phyloP scores from a whole-genome alignment of 2,797 vertebrate species.

The Eupleurogrammus muticus region DNA sequence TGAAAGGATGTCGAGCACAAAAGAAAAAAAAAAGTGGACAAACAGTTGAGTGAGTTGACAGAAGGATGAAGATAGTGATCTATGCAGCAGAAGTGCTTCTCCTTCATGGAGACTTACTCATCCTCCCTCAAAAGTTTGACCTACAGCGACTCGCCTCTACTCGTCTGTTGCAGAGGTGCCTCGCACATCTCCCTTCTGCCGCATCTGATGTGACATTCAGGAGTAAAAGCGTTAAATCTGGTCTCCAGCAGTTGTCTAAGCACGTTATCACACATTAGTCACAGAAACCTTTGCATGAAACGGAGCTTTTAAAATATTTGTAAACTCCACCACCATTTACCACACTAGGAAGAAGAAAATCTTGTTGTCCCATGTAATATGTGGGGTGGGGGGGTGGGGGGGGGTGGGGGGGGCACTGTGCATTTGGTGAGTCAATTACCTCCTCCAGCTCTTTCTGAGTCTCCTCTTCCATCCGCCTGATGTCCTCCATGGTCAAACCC shows the following conservation, averaged over 20 bases:
- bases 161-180: slow-evolving; percentile 96
- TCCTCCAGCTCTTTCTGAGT: slow-evolving; percentile 97
- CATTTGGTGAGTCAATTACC: slow-evolving; percentile 77
- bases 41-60: not conserved
- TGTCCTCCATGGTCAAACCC: slow-evolving; percentile 96
- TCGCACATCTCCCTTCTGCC: slow-evolving; percentile 96
- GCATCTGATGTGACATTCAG: slow-evolving; percentile 92
- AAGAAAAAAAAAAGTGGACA: not conserved
- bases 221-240: slow-evolving; percentile 51
- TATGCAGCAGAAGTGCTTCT: slow-evolving; percentile 55
- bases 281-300: too few relatives aligned
- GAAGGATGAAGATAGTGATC: slow-evolving; percentile 21
- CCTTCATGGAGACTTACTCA: slow-evolving; percentile 76
- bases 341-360: not conserved
- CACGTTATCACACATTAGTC: not conserved
- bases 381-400: too few relatives aligned
- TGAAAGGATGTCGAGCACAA: slow-evolving; percentile 7
- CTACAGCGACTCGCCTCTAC: slow-evolving; percentile 84
- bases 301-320: not conserved
- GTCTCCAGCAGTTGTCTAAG: slow-evolving; percentile 15
- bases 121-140: slow-evolving; percentile 81
- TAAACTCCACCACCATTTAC: not conserved
- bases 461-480: slow-evolving; percentile 96
- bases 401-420: too few relatives aligned
- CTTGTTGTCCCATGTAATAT: not conserved